phyloP scores from a whole-genome alignment of 2,113 vertebrate species.

The Myiopsitta monachus region DNA sequence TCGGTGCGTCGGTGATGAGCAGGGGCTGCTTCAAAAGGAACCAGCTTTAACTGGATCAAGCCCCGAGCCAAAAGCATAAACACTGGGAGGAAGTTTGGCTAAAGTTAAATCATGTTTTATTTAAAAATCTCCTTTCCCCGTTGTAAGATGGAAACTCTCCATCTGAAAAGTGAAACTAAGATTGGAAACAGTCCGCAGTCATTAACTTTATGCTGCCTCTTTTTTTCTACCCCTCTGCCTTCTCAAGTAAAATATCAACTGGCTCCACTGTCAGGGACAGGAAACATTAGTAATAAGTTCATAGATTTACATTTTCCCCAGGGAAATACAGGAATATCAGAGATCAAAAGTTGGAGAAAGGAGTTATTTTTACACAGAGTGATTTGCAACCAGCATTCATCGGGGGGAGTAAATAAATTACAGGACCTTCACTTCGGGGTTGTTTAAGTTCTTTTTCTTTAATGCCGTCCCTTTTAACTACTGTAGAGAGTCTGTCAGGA shows the following conservation, averaged over 20 bases:
- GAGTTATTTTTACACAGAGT: constrained; percentile 72
- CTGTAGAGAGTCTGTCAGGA: constrained; percentile 32
- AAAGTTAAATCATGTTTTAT: constrained; percentile 77
- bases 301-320: constrained; percentile 78
- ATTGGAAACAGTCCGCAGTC: constrained; percentile 74
- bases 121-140: constrained; percentile 68
- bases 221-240: constrained; percentile 26
- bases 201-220: constrained; percentile 59
- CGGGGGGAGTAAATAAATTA: constrained; percentile 69
- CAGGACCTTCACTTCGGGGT: constrained; percentile 46
- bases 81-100: constrained; percentile 76
- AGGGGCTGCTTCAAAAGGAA: constrained; percentile 65
- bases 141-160: constrained; percentile 75
- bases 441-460: constrained; percentile 60
- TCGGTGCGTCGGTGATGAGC: constrained; percentile 17
- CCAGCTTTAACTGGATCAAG: constrained; percentile 66
- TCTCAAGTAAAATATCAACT: constrained; percentile 76
- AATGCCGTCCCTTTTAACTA: constrained; percentile 37
- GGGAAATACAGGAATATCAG: constrained; percentile 72
- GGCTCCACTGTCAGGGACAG: constrained; percentile 78
- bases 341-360: constrained; percentile 75
- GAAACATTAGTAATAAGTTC: constrained; percentile 80
- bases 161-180: constrained; percentile 75
- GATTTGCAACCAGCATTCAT: constrained; percentile 73
- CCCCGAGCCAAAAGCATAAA: constrained; percentile 71